Base-by-base conservation (phyloP, 2,888 invertebrate species). In the Drosophila mettleri region DNA sequence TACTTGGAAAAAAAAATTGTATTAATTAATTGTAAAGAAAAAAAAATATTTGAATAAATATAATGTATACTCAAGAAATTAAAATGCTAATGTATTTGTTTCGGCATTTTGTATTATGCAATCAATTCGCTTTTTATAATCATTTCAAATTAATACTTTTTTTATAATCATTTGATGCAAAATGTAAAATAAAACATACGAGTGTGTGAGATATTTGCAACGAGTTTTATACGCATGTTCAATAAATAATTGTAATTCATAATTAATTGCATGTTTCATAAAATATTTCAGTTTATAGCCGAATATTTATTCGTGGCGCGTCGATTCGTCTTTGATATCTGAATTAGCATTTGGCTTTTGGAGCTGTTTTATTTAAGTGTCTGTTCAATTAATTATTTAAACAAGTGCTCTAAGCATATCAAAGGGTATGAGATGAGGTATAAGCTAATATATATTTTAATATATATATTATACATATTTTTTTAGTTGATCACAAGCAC, bases 311-410 rank as follows among this genome's bases (percentile, higher is more conserved):
- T 4, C 27, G 33, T 24, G 51, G 66, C 52, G 54, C 10, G 55
- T 41, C 46, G 33, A 24, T 59, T 67, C 38, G 57, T 68, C 62
- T 74, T 71, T 74, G 74, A 80, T 80, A 63, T 74, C 63, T 74
- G 49, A 71, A 86, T 88, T 80, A 71, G 49, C 83, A 71, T 86
- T 71, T 68, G 48, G 60, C 61, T 65, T 65, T 74, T 68, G 66
- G 53, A 51, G 43, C 12, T 29, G 6, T 14, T 22, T 10, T 16
- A 8, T 12, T 43, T 5, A 5, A 12, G 22, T 29, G 18, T 33
- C 43, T 62, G 20, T 31, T 53, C 52, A 27, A 51, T 59, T 61
- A 60, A 43, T 46, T 76, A 67, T 71, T 74, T 78, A 48, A 55
- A 71, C 62, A 74, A 78, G 57, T 68, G 64, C 48, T 39, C 34